Evolutionary conservation across 92 coral and sea anemone genomes (phyloP), one percentile per base, ranked within the genome.

Genomic region (Pocillopora grandis): DNA sequence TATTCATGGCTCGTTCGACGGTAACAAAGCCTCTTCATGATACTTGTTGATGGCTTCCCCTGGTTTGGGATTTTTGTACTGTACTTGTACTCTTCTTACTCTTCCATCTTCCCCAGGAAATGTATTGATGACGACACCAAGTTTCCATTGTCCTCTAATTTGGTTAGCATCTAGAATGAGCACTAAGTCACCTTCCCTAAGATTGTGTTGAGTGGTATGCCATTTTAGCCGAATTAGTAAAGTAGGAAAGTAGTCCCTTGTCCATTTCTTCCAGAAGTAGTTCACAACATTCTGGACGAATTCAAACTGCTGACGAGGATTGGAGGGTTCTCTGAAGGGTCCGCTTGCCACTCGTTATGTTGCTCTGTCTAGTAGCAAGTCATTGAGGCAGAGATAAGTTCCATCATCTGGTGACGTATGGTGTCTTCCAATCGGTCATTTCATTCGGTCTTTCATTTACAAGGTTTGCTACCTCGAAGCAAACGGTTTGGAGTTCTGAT

Each of bases 321-420:
- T 73, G 37, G 85, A 9, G 15, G 80, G 77, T 61, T 90, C 86
- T 60, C 58, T 62, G 56, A 83, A 90, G 21, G 90, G 90, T 87
- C 90, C 88, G 13, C 81, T 81, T n/a, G 88, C 90, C 48, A 87
- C 75, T 78, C 84, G 36, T 77, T 84, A 65, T 37, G 90, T 87
- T 18, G 79, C 76, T 82, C 88, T 59, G 31, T 79, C 84, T 57
- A 83, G 77, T 66, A 76, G 75, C 23, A 88, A 36, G 2, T 87
- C 84, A 61, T 81, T 87, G 36, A 83, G 90, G 49, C 90, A 82
- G 2, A 81, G 73, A 62, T 88, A 82, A 15, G 58, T 82, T 18
- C 72, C 83, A 58, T 82, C 87, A 33, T 87, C 90, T 5, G 90
- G 87, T 55, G n/a, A 63, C 18, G 64, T 82, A 16, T 84, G 80